Evolutionary conservation across 2,888 invertebrate species (phyloP).

Genomic region (Colletes collaris): DNA sequence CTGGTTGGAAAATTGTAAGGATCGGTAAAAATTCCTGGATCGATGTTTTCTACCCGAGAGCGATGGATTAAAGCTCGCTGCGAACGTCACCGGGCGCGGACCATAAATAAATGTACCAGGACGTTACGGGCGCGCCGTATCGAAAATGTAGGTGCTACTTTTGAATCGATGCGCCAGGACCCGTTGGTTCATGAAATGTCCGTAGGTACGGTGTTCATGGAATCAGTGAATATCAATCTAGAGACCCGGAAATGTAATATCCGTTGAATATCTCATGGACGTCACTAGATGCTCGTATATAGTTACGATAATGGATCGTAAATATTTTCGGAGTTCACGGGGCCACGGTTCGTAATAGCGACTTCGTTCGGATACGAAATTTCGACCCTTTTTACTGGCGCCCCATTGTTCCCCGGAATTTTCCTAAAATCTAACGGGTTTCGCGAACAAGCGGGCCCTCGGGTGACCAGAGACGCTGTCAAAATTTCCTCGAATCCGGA

Average conservation of each 20-base stretch:
- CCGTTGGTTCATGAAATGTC: slow-evolving; percentile 52
- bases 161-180: slow-evolving; percentile 30
- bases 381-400: slow-evolving; percentile 5
- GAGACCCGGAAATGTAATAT: slow-evolving; percentile 66
- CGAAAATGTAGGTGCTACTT: slow-evolving; percentile 32
- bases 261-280: slow-evolving; percentile 64
- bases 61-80: slow-evolving; percentile 19
- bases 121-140: not conserved
- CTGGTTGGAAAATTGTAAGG: not conserved
- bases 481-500: slow-evolving; percentile 17
- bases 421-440: not conserved
- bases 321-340: slow-evolving; percentile 48
- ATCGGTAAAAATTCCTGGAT: not conserved
- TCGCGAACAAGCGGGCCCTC: not conserved
- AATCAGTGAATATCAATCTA: slow-evolving; percentile 65
- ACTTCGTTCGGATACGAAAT: slow-evolving; percentile 10
- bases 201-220: slow-evolving; percentile 26
- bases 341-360: not conserved
- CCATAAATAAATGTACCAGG: slow-evolving; percentile 33
- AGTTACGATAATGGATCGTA: slow-evolving; percentile 59
- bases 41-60: not conserved
- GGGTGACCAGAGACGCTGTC: slow-evolving; percentile 30
- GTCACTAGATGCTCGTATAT: slow-evolving; percentile 45
- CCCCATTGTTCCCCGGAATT: not conserved
- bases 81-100: not conserved